Conservation (phyloP, 2,888 invertebrate genomes). For the Pycnomerus fuliginosus region DNA sequence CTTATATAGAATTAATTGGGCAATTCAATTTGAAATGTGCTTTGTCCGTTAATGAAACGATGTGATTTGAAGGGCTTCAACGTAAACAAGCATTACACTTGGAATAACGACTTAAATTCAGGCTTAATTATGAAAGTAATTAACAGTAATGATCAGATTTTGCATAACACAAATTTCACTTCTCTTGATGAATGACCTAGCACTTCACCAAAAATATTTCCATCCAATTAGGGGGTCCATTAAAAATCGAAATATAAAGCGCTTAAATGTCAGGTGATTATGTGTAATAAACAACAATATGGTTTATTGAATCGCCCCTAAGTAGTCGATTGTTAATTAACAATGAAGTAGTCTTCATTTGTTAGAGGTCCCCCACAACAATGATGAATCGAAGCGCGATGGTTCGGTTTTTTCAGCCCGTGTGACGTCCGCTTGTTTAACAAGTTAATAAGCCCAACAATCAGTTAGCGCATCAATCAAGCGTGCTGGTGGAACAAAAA, state of each 20-base stretch:
- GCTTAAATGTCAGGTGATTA: slow-evolving; percentile 35
- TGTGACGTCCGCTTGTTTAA: slow-evolving; percentile 48
- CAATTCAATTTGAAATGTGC: slow-evolving; percentile 15
- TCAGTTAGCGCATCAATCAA: slow-evolving; percentile 53
- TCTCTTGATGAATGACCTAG: no score
- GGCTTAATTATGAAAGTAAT: slow-evolving; percentile 16
- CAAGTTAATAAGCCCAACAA: slow-evolving; percentile 54
- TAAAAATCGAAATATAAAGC: no score
- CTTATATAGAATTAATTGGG: slow-evolving; percentile 12
- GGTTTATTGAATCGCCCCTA: slow-evolving; percentile 38
- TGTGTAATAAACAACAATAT: slow-evolving; percentile 41
- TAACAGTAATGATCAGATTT: slow-evolving; percentile 12
- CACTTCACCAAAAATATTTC: no score
- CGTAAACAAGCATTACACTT: slow-evolving; percentile 11
- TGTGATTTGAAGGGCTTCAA: slow-evolving; percentile 6
- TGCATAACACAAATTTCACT: no score
- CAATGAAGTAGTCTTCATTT: slow-evolving; percentile 47
- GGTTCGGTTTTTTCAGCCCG: slow-evolving; percentile 23
- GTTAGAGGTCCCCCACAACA: slow-evolving; percentile 41
- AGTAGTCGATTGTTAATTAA: slow-evolving; percentile 49
- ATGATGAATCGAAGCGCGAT: slow-evolving; percentile 46
- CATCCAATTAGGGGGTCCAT: no score
- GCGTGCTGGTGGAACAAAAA: slow-evolving; percentile 22
- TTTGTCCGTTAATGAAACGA: slow-evolving; percentile 10
- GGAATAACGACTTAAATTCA: slow-evolving; percentile 3